Conservation (phyloP, 2,797 vertebrate species). For the Sebastes minor region DNA sequence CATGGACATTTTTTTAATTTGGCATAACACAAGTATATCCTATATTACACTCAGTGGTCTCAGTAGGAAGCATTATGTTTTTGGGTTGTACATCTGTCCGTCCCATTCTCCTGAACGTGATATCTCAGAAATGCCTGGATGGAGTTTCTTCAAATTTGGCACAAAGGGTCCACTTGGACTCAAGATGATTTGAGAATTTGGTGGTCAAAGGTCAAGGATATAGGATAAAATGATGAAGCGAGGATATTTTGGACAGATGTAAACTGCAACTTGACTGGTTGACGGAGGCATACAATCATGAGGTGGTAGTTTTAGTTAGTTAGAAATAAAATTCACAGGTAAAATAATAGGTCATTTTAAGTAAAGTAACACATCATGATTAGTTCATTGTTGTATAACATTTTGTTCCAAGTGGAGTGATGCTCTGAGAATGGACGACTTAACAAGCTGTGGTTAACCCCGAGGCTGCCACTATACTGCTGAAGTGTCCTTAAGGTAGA, state of each 20-base stretch:
- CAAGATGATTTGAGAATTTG: not conserved
- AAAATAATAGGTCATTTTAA: not conserved
- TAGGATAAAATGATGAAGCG: too few relatives aligned
- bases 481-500: not conserved
- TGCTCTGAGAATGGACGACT: not conserved
- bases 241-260: too few relatives aligned
- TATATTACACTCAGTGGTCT: too few relatives aligned
- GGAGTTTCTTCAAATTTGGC: not conserved
- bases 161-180: not conserved
- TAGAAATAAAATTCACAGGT: not conserved
- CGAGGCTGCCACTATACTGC: not conserved
- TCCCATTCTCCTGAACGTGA: not conserved
- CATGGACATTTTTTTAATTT: not conserved
- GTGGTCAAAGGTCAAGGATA: too few relatives aligned
- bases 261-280: too few relatives aligned
- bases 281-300: too few relatives aligned
- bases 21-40: too few relatives aligned
- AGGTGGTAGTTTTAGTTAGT: too few relatives aligned
- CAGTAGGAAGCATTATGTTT: too few relatives aligned
- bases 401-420: not conserved
- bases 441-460: not conserved
- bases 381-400: not conserved
- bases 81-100: too few relatives aligned
- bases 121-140: not conserved
- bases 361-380: not conserved